Evolutionary conservation across 2,888 invertebrate species (phyloP).

Genomic region (Eubasilissa splendida): DNA sequence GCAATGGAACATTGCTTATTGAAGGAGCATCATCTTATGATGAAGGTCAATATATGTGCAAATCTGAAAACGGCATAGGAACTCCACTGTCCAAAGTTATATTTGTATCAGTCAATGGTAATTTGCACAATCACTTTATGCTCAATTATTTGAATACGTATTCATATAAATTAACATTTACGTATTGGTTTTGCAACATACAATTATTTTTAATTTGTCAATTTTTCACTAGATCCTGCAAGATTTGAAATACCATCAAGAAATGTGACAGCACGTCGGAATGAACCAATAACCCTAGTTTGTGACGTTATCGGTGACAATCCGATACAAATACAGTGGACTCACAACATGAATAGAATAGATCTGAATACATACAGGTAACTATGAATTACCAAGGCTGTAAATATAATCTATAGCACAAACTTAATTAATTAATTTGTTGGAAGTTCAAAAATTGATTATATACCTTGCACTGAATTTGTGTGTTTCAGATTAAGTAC

Average conservation of each 20-base stretch:
- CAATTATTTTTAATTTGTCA: too few species aligned
- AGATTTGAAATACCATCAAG: constrained; percentile 82
- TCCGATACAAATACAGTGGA: constrained; percentile 87
- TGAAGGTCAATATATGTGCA: constrained; percentile 90
- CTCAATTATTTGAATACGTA: too few species aligned
- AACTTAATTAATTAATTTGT: neutral
- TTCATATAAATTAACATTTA: too few species aligned
- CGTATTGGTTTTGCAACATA: too few species aligned
- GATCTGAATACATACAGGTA: constrained; percentile 81
- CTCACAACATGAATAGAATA: constrained; percentile 80
- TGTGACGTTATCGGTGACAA: constrained; percentile 89
- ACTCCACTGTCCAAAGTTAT: constrained; percentile 87
- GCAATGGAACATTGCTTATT: constrained; percentile 83
- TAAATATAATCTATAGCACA: neutral
- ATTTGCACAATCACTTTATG: constrained; percentile 59
- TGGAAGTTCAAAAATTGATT: too few species aligned
- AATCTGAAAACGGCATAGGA: constrained; percentile 89
- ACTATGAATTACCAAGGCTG: constrained; percentile 3
- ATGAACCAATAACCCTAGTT: constrained; percentile 81
- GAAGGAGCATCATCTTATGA: constrained; percentile 83
- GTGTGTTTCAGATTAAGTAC: constrained; percentile 73
- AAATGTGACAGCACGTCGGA: constrained; percentile 85
- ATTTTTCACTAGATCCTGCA: constrained; percentile 76
- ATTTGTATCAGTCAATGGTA: constrained; percentile 86
- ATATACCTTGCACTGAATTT: neutral